Conservation (phyloP, 2,113 vertebrate genomes). For the Rostratula benghalensis region DNA sequence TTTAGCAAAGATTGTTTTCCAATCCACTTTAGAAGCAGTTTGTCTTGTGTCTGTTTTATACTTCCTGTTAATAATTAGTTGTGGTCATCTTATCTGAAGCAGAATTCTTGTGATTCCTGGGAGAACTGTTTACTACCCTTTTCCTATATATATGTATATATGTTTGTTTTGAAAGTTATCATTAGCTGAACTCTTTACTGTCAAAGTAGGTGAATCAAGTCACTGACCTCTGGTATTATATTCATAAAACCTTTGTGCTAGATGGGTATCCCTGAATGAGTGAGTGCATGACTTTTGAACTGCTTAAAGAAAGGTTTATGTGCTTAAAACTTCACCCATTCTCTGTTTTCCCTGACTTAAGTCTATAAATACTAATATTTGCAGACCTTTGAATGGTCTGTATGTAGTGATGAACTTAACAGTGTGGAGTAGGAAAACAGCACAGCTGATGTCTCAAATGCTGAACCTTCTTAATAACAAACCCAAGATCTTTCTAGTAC, state of each 20-base stretch:
- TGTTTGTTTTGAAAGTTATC: not conserved
- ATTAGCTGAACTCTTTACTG: not conserved
- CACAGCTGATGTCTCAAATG: not conserved
- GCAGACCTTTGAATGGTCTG: not conserved
- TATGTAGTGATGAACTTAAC: not conserved
- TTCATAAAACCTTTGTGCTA: not conserved
- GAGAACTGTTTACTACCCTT: not conserved
- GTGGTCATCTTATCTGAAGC: not conserved
- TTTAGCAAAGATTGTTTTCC: not conserved
- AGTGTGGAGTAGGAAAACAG: not conserved
- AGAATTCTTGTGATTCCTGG: not conserved
- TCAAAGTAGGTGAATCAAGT: not conserved
- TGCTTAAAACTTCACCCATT: not conserved
- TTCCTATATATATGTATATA: not conserved
- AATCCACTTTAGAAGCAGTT: not conserved
- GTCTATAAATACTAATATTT: not conserved
- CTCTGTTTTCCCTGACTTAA: not conserved
- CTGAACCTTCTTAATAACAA: not conserved
- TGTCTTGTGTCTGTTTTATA: not conserved
- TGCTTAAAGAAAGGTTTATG: not conserved
- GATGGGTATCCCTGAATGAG: not conserved
- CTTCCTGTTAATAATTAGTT: not conserved
- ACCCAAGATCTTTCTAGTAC: not conserved
- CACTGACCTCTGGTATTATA: not conserved
- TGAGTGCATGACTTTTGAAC: fast-evolving